Evolutionary conservation across 2,113 vertebrate species (phyloP), one percentile per base, ranked within the genome.

Genomic region (Narcine bancroftii): DNA sequence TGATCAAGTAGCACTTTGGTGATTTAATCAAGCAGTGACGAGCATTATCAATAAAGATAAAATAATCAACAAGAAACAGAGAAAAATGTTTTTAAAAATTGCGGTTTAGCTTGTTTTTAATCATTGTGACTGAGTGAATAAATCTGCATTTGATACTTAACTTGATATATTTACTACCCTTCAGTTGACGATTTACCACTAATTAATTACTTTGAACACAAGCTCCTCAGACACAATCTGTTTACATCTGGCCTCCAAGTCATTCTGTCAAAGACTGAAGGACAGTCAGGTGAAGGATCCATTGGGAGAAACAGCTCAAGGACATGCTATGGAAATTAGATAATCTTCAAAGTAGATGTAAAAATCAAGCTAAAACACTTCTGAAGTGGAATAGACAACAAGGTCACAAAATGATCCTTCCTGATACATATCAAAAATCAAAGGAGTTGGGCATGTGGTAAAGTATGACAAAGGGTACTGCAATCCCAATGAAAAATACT

Each of bases 171-270:
- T 11, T 79, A 79, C 21, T 47, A 29, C 26, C 72, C 45, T 36
- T 53, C 33, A n/a, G 29, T 87, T 60, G 76, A n/a, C 60, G 53
- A 60, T 87, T 63, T 36, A 87, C 56, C 36, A 53, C 53, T 87
- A 87, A 87, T 87, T 36, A 87, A 87, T 15, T 33, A 60, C 15
- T n/a, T 60, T 87, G 81, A 87, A 63, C 81, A 63, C 60, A 87
- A 87, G 81, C 53, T 87, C 81, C 81, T 36, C 81, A 87, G 15
- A 26, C 53, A 87, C 81, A 87, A 87, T 63, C 81, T 87, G 81
- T 87, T 87, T 87, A 87, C 33, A 36, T 87, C 56, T 87, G 81
- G 81, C 81, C 53, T 87, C 81, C 81, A 87, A 60, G 53, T n/a
- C 81, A 87, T 53, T 87, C 53, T 87, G 53, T 60, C 81, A 60